Percentiles rank a stretch among this genome's conserved stretches.
These are phyloP conservation scores for Cyanoderma ruficeps DNA, from an alignment of 2,113 vertebrate genomes.

Conservation along the genomic window DNA sequence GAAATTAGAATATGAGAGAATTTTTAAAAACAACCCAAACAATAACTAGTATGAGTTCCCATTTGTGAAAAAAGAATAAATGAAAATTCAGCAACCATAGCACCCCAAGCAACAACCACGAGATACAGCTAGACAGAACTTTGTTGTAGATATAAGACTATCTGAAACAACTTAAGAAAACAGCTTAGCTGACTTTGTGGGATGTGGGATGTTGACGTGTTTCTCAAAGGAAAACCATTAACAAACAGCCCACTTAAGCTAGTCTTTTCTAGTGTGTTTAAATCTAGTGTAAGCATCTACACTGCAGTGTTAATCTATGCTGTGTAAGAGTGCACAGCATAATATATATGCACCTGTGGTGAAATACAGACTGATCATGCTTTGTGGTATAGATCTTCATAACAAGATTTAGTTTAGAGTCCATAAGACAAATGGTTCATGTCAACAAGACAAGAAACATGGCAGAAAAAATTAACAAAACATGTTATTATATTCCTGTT, in stretches of 20 bases:
- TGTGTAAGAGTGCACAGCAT: neutral
- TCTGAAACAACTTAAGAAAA: neutral
- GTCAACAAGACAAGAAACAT: neutral
- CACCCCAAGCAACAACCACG: neutral
- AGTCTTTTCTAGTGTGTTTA: neutral
- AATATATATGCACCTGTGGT: too few species aligned
- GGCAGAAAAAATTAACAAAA: neutral
- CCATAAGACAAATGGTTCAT: neutral
- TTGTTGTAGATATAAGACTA: neutral
- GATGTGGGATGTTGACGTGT: rapidly evolving
- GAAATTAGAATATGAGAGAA: neutral
- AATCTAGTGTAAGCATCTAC: neutral
- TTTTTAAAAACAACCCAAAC: neutral
- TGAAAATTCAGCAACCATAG: neutral
- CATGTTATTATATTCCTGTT: neutral
- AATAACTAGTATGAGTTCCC: neutral
- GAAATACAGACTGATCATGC: neutral
- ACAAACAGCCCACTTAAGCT: neutral
- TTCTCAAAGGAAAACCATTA: neutral
- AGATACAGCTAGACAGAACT: neutral
- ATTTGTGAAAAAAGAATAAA: neutral
- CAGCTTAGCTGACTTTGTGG: neutral
- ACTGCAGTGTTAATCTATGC: neutral
- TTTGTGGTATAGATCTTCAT: neutral
- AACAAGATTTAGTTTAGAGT: neutral